Base-by-base conservation (phyloP, 2,888 invertebrate genomes). In the Cordylochernes scorpioides region DNA sequence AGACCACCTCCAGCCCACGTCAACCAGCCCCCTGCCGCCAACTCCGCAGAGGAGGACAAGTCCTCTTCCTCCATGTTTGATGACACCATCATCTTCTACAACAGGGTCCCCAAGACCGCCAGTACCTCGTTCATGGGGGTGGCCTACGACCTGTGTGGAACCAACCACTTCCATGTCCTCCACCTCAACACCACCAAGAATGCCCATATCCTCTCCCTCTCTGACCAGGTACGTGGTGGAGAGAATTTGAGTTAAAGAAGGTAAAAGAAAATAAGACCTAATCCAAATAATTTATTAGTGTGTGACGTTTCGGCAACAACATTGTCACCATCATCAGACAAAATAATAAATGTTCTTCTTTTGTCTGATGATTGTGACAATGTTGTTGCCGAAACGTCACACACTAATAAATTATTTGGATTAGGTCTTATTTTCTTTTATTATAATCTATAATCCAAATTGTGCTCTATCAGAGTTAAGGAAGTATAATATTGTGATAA, bases 161-260 rank as follows among this genome's bases (percentile, higher is more conserved):
- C 39, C 29, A 70, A 65, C 49, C 64, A 64, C 42, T 78, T 70
- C 50, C 70, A 71, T 54, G 74, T 77, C 21, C 59, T 94, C 43
- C 94, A 97, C 58, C 71, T 97, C 42, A 97, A 97, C 54, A 71
- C 88, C 30, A 82, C 86, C 2, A 78, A 77, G 35, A 94, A 94
- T 53, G 74, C 73, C 63, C 88, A 88, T 58, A 71, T 78, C n/a
- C 63, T 97, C 51, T 80, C 84, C 6, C 59, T 88, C 38, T 66
- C 71, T 33, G 94, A 94, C 59, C 94, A 94, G 59, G 65, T 63
- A 48, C 44, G 39, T 31, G 7, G 12, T 19, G 10, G n/a, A 28
- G 7, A 21, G 9, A 24, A 18, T 28, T 22, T 22, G 14, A 22
- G 6, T 22, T 22, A 22, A 22, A 5, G n/a, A n/a, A n/a, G n/a